phyloP scores from a whole-genome alignment of 2,113 vertebrate species.

The Clinocottus analis region DNA sequence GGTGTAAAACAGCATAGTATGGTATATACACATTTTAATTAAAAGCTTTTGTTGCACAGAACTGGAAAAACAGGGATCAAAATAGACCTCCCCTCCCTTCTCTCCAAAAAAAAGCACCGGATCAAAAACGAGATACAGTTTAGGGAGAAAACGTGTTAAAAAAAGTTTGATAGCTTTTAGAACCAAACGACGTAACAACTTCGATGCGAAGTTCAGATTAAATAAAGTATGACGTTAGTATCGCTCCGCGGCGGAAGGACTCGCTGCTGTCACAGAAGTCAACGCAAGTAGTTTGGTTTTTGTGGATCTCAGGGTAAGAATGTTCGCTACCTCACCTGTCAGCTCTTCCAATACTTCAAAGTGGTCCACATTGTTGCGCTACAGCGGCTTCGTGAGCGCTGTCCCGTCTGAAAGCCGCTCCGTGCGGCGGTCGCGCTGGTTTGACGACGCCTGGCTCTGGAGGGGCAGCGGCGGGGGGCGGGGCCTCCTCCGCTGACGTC shows the following conservation, averaged over 20 bases:
- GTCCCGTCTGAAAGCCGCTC: no score
- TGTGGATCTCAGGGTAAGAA: no score
- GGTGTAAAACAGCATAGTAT: not conserved
- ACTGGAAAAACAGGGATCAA: not conserved
- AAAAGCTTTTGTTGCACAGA: not conserved
- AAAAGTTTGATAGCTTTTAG: not conserved
- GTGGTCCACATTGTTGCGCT: no score
- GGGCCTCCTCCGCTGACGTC: conserved; percentile 30
- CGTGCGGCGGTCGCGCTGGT: not conserved
- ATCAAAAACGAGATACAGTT: not conserved
- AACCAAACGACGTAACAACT: not conserved
- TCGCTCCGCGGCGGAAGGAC: not conserved
- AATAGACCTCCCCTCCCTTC: not conserved
- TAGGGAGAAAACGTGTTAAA: not conserved
- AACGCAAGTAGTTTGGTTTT: not conserved
- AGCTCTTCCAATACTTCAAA: no score
- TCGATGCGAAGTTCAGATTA: no score
- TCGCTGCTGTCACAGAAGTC: not conserved
- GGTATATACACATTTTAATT: not conserved
- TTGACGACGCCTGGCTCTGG: not conserved
- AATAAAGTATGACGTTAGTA: no score
- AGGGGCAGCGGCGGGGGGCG: not conserved
- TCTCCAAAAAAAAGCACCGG: not conserved
- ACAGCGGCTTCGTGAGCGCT: no score
- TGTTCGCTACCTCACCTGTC: no score